Base-by-base conservation (phyloP, 2,888 invertebrate genomes). In the Ferrisia virgata region DNA sequence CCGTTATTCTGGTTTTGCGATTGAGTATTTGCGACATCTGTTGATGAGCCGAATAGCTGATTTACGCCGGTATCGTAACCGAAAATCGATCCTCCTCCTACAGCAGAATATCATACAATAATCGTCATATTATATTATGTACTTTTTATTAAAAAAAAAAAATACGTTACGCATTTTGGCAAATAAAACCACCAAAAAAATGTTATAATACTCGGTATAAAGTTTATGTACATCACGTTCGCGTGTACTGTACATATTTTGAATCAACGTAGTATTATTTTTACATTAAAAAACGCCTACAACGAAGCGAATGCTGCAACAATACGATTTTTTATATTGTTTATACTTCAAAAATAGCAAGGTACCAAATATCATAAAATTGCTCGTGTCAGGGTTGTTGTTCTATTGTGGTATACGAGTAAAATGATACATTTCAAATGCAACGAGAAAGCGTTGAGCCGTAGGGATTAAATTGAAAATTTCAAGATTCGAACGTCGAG, bases 1-100 rank as follows among this genome's bases (percentile, higher is more conserved):
- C 36, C 72, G 72, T 76, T 76, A 76, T 76, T 76, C 36, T 76
- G 72, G 36, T 76, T 76, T 36, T 76, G 33, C 18, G 72, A 18
- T 36, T 76, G 72, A 36, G 18, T 76, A 36, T 18, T 36, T 8
- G 72, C 18, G 18, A 33, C 72, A 76, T 76, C 72, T 76, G 72
- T 18, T 36, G 33, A 36, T 36, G 18, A 6, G 2, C 36, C 36
- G 72, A 76, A 76, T 33, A 76, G 72, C 72, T 76, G 72, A 36
- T 76, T 76, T 13, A 76, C 36, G 72, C 72, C 28, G 72, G 28
- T 36, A 18, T 36, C 72, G 33, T 18, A 76, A 36, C 72, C 18
- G 28, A 76, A 76, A 33, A 76, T 76, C 18, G 72, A 76, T 36
- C 72, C 72, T 76, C 18, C 72, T 76, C 33, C 31, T 36, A 18